A percentile compares a stretch with the other conserved stretches of the same genome.
Conservation (phyloP, 2,888 invertebrate species). For the Exocentrus adspersus region DNA sequence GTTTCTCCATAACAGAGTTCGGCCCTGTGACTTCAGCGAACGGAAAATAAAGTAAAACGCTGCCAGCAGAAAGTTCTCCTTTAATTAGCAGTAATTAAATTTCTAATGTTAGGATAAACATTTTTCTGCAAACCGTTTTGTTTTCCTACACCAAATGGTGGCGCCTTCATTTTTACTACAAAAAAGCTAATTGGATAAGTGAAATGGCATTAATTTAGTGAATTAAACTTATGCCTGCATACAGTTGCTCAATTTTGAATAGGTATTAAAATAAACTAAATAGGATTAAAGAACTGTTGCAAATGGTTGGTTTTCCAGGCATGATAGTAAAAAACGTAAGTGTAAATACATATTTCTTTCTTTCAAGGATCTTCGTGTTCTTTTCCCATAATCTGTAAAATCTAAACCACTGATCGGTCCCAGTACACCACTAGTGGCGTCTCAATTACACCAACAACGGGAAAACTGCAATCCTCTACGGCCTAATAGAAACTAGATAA, state of each 20-base stretch:
- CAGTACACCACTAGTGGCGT: background rate
- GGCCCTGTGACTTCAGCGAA: constrained; percentile 12
- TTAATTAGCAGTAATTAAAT: constrained; percentile 63
- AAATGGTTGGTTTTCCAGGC: too few species aligned
- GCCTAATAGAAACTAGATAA: constrained; percentile 11
- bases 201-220: background rate
- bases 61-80: constrained; percentile 48
- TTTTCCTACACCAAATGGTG: constrained; percentile 31
- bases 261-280: too few species aligned
- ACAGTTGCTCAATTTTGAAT: too few species aligned
- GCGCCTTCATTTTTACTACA: constrained; percentile 17
- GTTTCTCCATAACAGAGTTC: background rate
- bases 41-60: constrained; percentile 49
- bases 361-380: too few species aligned
- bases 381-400: background rate
- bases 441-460: constrained; percentile 12
- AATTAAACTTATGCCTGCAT: too few species aligned
- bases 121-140: constrained; percentile 52
- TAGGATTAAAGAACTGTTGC: too few species aligned
- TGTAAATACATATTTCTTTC: too few species aligned
- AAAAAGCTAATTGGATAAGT: constrained; percentile 11
- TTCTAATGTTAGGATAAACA: constrained; percentile 59
- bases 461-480: constrained; percentile 13
- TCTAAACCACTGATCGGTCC: constrained; percentile 3
- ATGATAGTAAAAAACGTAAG: too few species aligned